Evolutionary conservation across 2,888 invertebrate species (phyloP).

Genomic region (Mesodorylaimus sp.): DNA sequence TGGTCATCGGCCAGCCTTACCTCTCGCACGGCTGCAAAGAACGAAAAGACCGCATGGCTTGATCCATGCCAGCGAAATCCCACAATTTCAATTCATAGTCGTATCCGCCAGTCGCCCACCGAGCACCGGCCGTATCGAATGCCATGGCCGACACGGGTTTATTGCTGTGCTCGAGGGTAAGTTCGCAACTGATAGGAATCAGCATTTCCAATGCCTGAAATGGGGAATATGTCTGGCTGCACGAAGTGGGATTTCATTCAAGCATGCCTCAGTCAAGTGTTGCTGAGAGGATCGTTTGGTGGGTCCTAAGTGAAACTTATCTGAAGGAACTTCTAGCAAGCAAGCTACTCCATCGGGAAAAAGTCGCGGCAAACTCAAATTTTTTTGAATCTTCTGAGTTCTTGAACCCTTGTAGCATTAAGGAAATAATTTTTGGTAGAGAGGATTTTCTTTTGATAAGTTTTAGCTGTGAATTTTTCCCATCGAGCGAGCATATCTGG

Average conservation of each 20-base stretch:
- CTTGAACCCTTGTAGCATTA: too few species aligned
- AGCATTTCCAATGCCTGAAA: constrained; percentile 31
- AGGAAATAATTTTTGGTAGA: too few species aligned
- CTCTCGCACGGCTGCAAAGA: constrained; percentile 81
- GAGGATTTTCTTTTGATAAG: too few species aligned
- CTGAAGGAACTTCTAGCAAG: constrained; percentile 5
- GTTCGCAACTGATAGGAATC: constrained; percentile 41
- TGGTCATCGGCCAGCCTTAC: constrained; percentile 21
- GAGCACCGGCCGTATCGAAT: constrained; percentile 79
- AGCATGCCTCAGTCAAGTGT: too few species aligned
- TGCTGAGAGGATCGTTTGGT: background rate
- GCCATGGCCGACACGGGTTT: constrained; percentile 67
- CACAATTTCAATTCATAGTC: constrained; percentile 92
- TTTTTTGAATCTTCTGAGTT: too few species aligned
- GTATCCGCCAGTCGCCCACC: constrained; percentile 70
- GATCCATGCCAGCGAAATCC: constrained; percentile 98
- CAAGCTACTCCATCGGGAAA: too few species aligned
- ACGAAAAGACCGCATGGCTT: constrained; percentile 69
- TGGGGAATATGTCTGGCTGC: constrained; percentile 10
- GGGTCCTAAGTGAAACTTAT: background rate
- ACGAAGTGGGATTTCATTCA: too few species aligned
- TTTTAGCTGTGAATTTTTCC: too few species aligned
- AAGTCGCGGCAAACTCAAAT: too few species aligned
- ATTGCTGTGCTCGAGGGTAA: constrained; percentile 65
- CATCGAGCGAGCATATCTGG: too few species aligned